A percentile compares a stretch with the other conserved stretches of the same genome.
Conservation (phyloP, 2,797 vertebrate genomes). For the Xenentodon cancila region DNA sequence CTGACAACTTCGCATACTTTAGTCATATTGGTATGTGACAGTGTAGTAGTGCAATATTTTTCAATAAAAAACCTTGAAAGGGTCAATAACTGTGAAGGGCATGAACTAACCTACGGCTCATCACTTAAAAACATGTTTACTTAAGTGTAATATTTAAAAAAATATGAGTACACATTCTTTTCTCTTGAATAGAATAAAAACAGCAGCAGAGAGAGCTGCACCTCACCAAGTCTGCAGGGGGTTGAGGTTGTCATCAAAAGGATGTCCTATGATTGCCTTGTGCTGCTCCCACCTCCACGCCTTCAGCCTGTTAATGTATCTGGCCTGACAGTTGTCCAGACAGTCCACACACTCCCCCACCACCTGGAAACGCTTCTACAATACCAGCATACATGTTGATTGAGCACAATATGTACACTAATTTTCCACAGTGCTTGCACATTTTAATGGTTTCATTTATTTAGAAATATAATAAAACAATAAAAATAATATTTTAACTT, state of each 20-base stretch:
- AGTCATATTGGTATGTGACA: too few relatives aligned
- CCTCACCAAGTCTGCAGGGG: constrained; percentile 88
- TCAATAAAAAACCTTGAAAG: too few relatives aligned
- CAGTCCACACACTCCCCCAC: constrained; percentile 80
- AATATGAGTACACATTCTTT: neutral
- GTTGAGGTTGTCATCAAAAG: constrained; percentile 87
- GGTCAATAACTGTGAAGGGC: neutral
- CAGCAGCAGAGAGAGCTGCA: neutral
- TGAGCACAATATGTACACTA: neutral
- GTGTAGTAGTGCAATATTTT: too few relatives aligned
- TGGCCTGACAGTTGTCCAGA: constrained; percentile 83
- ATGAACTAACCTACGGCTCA: neutral
- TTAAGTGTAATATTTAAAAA: neutral
- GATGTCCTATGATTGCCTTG: constrained; percentile 86
- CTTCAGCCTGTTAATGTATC: constrained; percentile 86
- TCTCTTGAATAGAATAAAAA: neutral
- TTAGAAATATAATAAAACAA: neutral
- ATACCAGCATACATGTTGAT: constrained; percentile 3
- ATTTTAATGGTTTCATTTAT: neutral
- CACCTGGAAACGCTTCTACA: constrained; percentile 81
- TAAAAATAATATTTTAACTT: neutral
- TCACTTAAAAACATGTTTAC: too few relatives aligned
- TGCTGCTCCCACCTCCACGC: constrained; percentile 92
- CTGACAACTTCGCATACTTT: too few relatives aligned
- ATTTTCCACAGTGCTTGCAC: neutral